Conservation (phyloP, 2,113 vertebrate genomes). For the Corapipo altera region DNA sequence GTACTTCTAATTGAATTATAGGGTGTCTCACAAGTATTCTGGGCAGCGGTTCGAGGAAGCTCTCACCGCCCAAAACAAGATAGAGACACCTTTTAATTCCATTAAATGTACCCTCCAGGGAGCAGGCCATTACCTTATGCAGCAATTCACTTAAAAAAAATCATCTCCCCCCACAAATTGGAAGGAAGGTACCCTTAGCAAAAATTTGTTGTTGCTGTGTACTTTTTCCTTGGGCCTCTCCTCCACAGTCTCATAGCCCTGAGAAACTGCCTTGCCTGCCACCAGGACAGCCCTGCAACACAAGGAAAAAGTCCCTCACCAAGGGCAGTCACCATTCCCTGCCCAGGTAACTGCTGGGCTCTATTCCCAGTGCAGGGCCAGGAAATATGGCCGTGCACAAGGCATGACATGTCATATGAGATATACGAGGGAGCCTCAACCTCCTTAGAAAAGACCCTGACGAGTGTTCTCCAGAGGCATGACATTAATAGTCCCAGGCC, state of each 20-base stretch:
- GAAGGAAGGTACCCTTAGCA: not conserved
- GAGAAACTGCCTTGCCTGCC: not conserved
- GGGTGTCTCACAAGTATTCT: conserved; percentile 72
- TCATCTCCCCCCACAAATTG: not conserved
- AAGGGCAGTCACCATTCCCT: not conserved
- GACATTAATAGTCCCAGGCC: not conserved
- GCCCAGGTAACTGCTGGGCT: not conserved
- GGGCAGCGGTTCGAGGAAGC: conserved; percentile 46
- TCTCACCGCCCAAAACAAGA: conserved; percentile 56
- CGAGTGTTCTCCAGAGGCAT: not conserved
- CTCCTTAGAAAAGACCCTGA: not conserved
- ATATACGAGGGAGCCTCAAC: not conserved
- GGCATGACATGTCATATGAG: not conserved
- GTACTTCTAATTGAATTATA: conserved; percentile 77
- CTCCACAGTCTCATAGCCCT: not conserved
- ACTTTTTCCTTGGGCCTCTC: not conserved
- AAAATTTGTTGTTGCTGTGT: not conserved
- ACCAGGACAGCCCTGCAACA: not conserved
- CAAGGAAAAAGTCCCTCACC: not conserved
- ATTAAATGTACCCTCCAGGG: conserved; percentile 62
- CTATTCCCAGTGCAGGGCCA: not conserved
- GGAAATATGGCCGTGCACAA: fast-evolving
- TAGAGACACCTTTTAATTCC: conserved; percentile 69
- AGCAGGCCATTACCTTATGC: not conserved
- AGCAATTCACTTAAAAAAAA: not conserved